Evolutionary conservation across 2,888 invertebrate species (phyloP), one percentile per base, ranked within the genome.

Genomic region (Listrodromus nycthemerus): DNA sequence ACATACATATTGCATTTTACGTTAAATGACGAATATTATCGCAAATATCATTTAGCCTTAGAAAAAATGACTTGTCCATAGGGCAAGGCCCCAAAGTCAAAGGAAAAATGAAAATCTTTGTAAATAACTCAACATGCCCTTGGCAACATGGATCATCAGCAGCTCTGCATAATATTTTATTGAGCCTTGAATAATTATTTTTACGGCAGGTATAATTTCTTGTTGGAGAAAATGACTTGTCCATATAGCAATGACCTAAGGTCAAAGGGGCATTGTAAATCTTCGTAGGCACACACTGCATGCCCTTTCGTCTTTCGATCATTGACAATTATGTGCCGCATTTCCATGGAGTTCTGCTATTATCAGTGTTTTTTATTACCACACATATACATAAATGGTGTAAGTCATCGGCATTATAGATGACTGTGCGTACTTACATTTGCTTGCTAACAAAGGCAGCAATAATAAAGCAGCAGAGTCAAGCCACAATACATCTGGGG

Each of bases 361-460:
- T 7, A 70, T 69, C 52, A 21, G 30, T 50, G 37, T 13, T 41
- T 41, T 41, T 13, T 41, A 13, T 41, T 10, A 41, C 41, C 33
- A 19, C 52, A 52, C 21, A 16, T 21, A 70, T 55, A 33, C 21
- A 24, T 55, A 58, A 74, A 63, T 21, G 45, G 58, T 50, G 37
- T 27, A 65, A 82, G 41, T 67, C 5, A 55, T 41, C 55, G 45
- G 55, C 70, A 75, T 70, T 63, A 61, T 63, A 79, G 21, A 73
- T 86, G 76, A 88, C 74, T 45, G 83, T 87, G 89, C 85, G 88
- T 87, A 88, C 76, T 85, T 85, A 86, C 80, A 84, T 90, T 90
- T 91, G 88, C 89, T 91, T 89, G 89, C 90, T 90, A 90, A 91
- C 88, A 88, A 91, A 91, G 91, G 90, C 86, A 88, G 82, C 79